Percentiles rank a stretch among this genome's conserved stretches.
Evolutionary conservation across 1,140 invertebrate genomes (phyloP).

Genomic region (Hyles euphorbiae): DNA sequence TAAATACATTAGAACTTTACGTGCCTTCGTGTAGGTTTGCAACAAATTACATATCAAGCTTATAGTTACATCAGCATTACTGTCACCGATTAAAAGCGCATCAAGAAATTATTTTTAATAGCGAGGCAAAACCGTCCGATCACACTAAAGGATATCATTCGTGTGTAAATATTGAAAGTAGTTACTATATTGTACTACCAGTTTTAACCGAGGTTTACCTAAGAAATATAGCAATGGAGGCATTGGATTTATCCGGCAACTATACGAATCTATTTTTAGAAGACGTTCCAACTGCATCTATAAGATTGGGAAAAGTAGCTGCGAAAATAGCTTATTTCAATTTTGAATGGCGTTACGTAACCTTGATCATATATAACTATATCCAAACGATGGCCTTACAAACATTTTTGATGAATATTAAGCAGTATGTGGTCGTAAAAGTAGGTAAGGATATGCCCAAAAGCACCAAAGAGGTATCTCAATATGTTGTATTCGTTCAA

Average conservation of each 20-base stretch:
- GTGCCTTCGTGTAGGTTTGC: too few species aligned
- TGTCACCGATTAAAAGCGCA: too few species aligned
- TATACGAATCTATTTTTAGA: conserved; percentile 8
- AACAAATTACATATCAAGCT: too few species aligned
- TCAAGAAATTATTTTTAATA: too few species aligned
- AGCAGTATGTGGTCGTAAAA: conserved; percentile 35
- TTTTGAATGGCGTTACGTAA: conserved; percentile 49
- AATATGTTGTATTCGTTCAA: conserved; percentile 45
- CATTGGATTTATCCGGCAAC: not conserved
- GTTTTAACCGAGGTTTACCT: too few species aligned
- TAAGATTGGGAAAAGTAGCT: conserved; percentile 32
- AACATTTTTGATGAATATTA: conserved; percentile 37
- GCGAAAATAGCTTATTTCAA: conserved; percentile 47
- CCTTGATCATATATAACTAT: conserved; percentile 37
- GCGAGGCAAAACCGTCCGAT: too few species aligned
- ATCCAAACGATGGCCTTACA: conserved; percentile 27
- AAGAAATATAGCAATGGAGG: not conserved
- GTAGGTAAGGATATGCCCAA: conserved; percentile 28
- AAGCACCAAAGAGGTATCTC: conserved; percentile 20
- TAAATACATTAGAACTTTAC: too few species aligned
- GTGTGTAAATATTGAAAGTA: not conserved
- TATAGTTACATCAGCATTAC: too few species aligned
- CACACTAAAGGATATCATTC: not conserved
- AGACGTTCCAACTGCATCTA: conserved; percentile 18
- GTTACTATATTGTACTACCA: too few species aligned